A percentile compares a stretch with the other conserved stretches of the same genome.
Evolutionary conservation across 2,888 invertebrate species (phyloP).

Genomic region (Drosophila mercatorum): DNA sequence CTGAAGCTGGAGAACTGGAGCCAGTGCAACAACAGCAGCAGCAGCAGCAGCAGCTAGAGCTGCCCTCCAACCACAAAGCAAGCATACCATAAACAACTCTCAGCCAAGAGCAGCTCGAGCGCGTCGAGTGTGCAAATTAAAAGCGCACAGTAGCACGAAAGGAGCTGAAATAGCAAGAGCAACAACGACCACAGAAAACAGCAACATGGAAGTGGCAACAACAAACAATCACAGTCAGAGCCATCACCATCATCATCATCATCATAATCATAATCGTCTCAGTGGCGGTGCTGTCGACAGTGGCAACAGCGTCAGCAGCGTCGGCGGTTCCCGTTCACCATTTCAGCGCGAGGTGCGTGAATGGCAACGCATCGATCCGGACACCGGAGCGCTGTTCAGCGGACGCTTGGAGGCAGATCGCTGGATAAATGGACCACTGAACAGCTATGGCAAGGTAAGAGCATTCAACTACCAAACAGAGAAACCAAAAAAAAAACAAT

Average conservation of each 20-base stretch:
- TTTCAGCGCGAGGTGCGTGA: conserved; percentile 85
- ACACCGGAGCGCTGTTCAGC: conserved; percentile 84
- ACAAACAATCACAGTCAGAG: conserved; percentile 81
- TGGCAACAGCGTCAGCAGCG: conserved; percentile 8
- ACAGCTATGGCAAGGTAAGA: conserved; percentile 85
- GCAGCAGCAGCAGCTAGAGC: conserved; percentile 39
- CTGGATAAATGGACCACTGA: conserved; percentile 85
- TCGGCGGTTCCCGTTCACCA: conserved; percentile 81
- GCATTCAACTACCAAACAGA: background rate
- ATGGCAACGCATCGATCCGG: conserved; percentile 85
- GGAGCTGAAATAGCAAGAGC: conserved; percentile 43
- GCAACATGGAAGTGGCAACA: conserved; percentile 79
- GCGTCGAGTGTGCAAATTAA: conserved; percentile 79
- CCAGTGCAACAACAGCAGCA: conserved; percentile 55
- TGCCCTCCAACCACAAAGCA: conserved; percentile 40
- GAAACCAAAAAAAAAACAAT: background rate
- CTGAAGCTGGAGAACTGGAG: conserved; percentile 39
- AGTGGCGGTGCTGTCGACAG: conserved; percentile 32
- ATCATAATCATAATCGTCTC: conserved; percentile 68
- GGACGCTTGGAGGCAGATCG: conserved; percentile 85
- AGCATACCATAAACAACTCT: conserved; percentile 22
- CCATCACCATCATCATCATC: conserved; percentile 75
- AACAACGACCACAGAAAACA: conserved; percentile 33
- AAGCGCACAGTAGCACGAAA: conserved; percentile 75
- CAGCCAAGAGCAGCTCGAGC: conserved; percentile 62